Percentiles rank a stretch among this genome's conserved stretches.
Evolutionary conservation across 2,797 vertebrate species (phyloP).

Genomic region (Periophthalmus magnuspinnatus): DNA sequence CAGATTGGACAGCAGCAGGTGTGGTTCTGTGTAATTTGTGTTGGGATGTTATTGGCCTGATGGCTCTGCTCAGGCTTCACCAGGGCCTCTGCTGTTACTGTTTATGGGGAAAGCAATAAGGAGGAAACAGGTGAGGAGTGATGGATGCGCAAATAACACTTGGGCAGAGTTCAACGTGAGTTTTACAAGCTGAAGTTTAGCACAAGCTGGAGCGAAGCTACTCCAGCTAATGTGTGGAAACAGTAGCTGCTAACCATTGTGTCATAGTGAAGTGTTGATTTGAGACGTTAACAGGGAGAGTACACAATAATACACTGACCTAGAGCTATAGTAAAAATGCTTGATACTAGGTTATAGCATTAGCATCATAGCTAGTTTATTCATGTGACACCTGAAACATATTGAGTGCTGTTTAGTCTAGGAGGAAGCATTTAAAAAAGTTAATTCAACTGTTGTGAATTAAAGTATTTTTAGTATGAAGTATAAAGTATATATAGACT

Average conservation of each 20-base stretch:
- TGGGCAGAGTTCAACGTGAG: neutral
- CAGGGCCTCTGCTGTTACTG: neutral
- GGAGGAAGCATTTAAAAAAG: no score
- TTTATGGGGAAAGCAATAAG: constrained; percentile 11
- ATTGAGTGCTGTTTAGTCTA: no score
- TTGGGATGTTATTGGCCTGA: neutral
- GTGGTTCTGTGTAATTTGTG: neutral
- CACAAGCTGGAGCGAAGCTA: neutral
- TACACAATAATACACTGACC: no score
- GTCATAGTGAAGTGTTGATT: no score
- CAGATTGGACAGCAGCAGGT: constrained; percentile 3
- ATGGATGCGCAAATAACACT: constrained; percentile 4
- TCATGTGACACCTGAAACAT: no score
- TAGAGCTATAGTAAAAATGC: no score
- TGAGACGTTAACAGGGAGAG: no score
- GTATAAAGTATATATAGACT: no score
- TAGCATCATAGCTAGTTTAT: no score
- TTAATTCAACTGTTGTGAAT: no score
- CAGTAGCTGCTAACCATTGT: neutral
- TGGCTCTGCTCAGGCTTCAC: neutral
- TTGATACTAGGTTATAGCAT: no score
- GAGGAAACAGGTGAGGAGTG: neutral
- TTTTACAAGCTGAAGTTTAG: neutral
- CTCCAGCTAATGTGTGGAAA: neutral
- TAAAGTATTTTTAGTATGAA: no score